Evolutionary conservation across 2,888 invertebrate species (phyloP).

Genomic region (Thelaira solivaga): DNA sequence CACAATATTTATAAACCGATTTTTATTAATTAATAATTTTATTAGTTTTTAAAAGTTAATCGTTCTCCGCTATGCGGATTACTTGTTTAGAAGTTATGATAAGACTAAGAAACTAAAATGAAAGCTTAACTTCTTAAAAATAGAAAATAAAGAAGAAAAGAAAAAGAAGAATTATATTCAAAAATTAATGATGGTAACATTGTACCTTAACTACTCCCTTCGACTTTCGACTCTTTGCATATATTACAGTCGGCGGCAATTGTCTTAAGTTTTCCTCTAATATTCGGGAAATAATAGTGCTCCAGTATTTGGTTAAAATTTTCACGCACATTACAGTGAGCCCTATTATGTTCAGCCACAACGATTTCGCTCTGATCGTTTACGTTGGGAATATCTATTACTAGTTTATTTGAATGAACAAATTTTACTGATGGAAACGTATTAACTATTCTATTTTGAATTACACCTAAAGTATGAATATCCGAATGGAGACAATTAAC

Average conservation of each 20-base stretch:
- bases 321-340: slow-evolving; percentile 21
- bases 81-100: too few relatives aligned
- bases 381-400: slow-evolving; percentile 51
- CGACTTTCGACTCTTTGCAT: slow-evolving; percentile 2
- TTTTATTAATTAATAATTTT: too few relatives aligned
- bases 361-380: slow-evolving; percentile 50
- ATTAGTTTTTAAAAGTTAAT: too few relatives aligned
- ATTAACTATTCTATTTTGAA: slow-evolving; percentile 26
- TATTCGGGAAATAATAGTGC: slow-evolving; percentile 2
- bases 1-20: too few relatives aligned
- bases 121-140: too few relatives aligned
- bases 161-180: too few relatives aligned
- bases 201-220: too few relatives aligned
- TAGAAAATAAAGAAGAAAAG: too few relatives aligned
- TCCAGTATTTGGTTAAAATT: slow-evolving; percentile 8
- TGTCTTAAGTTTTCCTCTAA: not conserved
- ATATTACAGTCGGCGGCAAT: not conserved
- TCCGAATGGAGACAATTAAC: slow-evolving; percentile 37
- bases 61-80: too few relatives aligned
- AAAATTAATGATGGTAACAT: too few relatives aligned
- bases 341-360: slow-evolving; percentile 38
- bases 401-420: slow-evolving; percentile 22
- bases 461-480: slow-evolving; percentile 16
- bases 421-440: slow-evolving; percentile 55
- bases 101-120: too few relatives aligned